Evolutionary conservation across 2,797 vertebrate species (phyloP).

Genomic region (Naso thynnoides): DNA sequence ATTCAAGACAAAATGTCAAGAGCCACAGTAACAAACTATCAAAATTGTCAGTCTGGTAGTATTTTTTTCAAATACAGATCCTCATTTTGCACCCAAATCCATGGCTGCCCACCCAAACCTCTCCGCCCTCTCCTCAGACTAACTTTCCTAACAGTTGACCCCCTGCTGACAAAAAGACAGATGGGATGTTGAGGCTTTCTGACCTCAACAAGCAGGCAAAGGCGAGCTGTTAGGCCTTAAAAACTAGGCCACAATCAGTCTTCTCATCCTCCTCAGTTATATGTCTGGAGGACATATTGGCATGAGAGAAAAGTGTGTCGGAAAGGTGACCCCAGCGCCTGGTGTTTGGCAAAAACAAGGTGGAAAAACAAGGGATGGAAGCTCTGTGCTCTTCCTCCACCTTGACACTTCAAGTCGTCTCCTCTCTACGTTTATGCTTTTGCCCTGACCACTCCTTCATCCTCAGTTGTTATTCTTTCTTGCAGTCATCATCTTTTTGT

Average conservation of each 20-base stretch:
- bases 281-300: slow-evolving; percentile 59
- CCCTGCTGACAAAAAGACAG: slow-evolving; percentile 76
- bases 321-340: slow-evolving; percentile 53
- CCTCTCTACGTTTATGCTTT: slow-evolving; percentile 11
- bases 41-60: neutral
- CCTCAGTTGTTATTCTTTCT: slow-evolving; percentile 39
- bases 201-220: slow-evolving; percentile 61
- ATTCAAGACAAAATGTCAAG: neutral
- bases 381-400: slow-evolving; percentile 32
- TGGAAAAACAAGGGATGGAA: slow-evolving; percentile 29
- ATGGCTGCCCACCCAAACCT: neutral
- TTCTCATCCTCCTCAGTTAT: slow-evolving; percentile 51
- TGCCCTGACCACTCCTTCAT: slow-evolving; percentile 39
- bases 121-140: slow-evolving; percentile 5
- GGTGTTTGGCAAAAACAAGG: slow-evolving; percentile 34
- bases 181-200: slow-evolving; percentile 66
- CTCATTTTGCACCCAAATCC: slow-evolving; percentile 15
- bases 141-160: slow-evolving; percentile 52
- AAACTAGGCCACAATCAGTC: slow-evolving; percentile 60
- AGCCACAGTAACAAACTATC: neutral
- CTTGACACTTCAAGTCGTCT: slow-evolving; percentile 39
- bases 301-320: slow-evolving; percentile 53
- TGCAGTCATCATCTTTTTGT: slow-evolving; percentile 32
- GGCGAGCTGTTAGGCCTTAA: slow-evolving; percentile 36
- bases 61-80: slow-evolving; percentile 7